Base-by-base conservation (phyloP, 1,140 invertebrate genomes). In the Zaprionus vittiger region DNA sequence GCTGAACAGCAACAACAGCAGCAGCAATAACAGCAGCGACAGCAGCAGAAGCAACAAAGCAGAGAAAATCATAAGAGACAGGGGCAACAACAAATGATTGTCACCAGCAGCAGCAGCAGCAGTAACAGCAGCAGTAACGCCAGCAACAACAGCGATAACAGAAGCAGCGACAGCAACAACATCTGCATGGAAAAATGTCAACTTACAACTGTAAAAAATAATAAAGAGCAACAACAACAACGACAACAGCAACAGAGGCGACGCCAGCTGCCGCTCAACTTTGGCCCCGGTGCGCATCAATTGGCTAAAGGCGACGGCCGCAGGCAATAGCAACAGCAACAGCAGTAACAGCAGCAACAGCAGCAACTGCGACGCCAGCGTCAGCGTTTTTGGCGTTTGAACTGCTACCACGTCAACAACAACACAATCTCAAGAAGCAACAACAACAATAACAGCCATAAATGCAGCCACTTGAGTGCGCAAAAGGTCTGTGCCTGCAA, bases 401-500 rank as follows among this genome's bases (percentile, higher is more conserved):
- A 81, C 75, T 79, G 75, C 82, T 54, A 49, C 79, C 69, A 20
- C 60, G 74, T 5, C 70, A 81, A 14, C 66, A 74, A 68, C 71
- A 73, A 31, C 70, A 54, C 31, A 34, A 34, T 34, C 31, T 34
- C 9, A 34, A 34, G 31, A 34, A 34, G 14, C 79, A 60, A 28
- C 67, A 70, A 3, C 73, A 59, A 6, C 76, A 73, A 14, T 71
- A 70, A 7, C 63, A 70, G 65, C 65, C 77, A 80, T 83, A 74
- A 74, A 74, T 87, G 72, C 84, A 78, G 84, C 83, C 83, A 89
- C 81, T 87, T 81, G 73, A 89, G 81, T 89, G 77, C 77, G 80
- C 84, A 83, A 87, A 78, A 80, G 83, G 77, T 73, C 66, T 82
- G 77, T 61, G 24, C 34, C n/a, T 60, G 26, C n/a, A 38, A 38